phyloP scores from a whole-genome alignment of 2,888 invertebrate species.

The Eilema caniola region DNA sequence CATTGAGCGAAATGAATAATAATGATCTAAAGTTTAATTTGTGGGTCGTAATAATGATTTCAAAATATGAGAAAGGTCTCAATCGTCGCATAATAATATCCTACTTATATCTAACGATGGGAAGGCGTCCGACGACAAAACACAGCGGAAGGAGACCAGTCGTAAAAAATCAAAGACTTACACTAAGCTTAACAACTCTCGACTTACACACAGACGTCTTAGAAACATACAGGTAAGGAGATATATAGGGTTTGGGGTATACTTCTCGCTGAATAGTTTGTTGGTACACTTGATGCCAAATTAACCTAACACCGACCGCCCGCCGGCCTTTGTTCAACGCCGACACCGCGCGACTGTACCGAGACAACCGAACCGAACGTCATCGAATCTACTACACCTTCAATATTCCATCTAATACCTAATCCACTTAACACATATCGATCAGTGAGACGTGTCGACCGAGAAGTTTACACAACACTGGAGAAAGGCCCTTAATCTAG shows the following conservation, averaged over 20 bases:
- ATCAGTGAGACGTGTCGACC: constrained; percentile 64
- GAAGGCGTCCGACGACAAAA: constrained; percentile 66
- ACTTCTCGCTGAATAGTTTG: constrained; percentile 82
- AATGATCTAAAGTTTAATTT: constrained; percentile 61
- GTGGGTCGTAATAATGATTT: constrained; percentile 50
- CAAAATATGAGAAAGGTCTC: constrained; percentile 48
- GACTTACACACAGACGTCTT: constrained; percentile 60
- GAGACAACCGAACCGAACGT: constrained; percentile 54
- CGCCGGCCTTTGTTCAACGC: constrained; percentile 71
- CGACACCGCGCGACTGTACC: constrained; percentile 57
- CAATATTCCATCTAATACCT: constrained; percentile 57
- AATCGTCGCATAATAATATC: constrained; percentile 64
- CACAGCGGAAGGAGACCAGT: constrained; percentile 52
- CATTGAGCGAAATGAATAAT: constrained; percentile 43
- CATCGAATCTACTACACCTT: constrained; percentile 51
- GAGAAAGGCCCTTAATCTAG: neutral
- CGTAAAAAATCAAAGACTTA: constrained; percentile 64
- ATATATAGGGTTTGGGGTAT: constrained; percentile 43
- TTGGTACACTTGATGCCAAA: constrained; percentile 79
- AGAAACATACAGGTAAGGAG: constrained; percentile 45
- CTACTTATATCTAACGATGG: constrained; percentile 76
- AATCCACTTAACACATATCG: constrained; percentile 53
- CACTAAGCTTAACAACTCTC: constrained; percentile 66
- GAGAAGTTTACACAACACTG: constrained; percentile 45
- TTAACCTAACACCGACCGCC: constrained; percentile 73